Conservation (phyloP, 2,113 vertebrate genomes). For the Brienomyrus longianalis region DNA sequence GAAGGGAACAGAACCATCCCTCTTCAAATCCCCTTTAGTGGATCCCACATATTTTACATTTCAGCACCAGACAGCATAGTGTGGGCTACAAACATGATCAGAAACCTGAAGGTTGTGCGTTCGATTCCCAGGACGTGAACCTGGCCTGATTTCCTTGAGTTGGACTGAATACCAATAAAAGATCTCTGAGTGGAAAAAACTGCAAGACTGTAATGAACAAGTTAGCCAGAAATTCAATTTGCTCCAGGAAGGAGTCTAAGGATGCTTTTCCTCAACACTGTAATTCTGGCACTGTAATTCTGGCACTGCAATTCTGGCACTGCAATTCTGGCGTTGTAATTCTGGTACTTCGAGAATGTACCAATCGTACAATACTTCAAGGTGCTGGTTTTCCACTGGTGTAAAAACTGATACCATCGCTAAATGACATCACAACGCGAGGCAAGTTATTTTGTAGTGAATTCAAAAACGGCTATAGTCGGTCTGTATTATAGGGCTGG, state of each 20-base stretch:
- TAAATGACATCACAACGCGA: background rate
- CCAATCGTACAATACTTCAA: too few relatives aligned
- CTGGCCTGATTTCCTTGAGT: background rate
- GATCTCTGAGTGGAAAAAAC: background rate
- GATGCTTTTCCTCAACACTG: too few relatives aligned
- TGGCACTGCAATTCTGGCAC: too few relatives aligned
- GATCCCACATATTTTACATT: background rate
- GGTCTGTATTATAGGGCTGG: background rate
- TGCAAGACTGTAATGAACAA: background rate
- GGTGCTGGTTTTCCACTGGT: too few relatives aligned
- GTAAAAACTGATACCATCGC: background rate
- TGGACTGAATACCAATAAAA: background rate
- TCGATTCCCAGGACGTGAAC: background rate
- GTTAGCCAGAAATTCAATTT: background rate
- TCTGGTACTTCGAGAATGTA: too few relatives aligned
- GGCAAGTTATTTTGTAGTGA: background rate
- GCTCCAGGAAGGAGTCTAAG: background rate
- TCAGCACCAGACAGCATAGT: background rate
- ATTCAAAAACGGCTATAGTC: background rate
- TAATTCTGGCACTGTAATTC: too few relatives aligned
- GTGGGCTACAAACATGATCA: background rate
- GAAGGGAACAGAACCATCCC: background rate
- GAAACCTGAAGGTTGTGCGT: background rate
- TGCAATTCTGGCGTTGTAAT: too few relatives aligned
- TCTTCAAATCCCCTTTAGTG: too few relatives aligned